Evolutionary conservation across 1,140 invertebrate genomes (phyloP), one percentile per base, ranked within the genome.

Genomic region (Triops longicaudatus): DNA sequence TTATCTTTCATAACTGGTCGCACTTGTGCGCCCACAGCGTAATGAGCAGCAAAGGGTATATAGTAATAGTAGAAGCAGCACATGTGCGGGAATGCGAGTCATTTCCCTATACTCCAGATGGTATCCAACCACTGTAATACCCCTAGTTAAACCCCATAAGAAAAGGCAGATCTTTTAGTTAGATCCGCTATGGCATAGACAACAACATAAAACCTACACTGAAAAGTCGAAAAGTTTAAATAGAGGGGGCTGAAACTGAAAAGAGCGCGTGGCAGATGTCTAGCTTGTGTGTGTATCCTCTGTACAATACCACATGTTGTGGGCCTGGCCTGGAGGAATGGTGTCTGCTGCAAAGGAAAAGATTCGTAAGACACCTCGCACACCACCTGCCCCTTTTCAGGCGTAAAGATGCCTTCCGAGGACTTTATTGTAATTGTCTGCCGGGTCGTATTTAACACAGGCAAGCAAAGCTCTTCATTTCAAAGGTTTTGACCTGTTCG

Each of bases 221-320:
- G 22, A 3, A 63, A 63, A 22, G 50, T 63, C 22, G 50, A 63
- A 63, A 63, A 22, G 50, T 63, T 63, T 37, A 37, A 37, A 37
- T 37, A 37, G 7, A 37, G 31, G 50, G n/a, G 50, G 22, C 10
- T 17, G n/a, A n/a, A n/a, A n/a, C n/a, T n/a, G 22, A 63, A 63
- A 63, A 63, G 50, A 63, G 50, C 50, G 50, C 50, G 50, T 63
- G 50, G 50, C 50, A 63, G 50, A 63, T 63, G 50, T 63, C 50
- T 63, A 22, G 50, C 50, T 63, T 63, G 50, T 63, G 14, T 63
- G 31, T 63, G 50, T 14, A 22, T 5, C 50, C 50, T 22, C 50
- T 63, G 50, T 22, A 5, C 43, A n/a, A 17, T 44, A 63, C 50
- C 50, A 63, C 50, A 63, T 63, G 50, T 63, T 63, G 50, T 63